Base-by-base conservation (phyloP, 2,113 vertebrate species). In the Ochotona curzoniae region DNA sequence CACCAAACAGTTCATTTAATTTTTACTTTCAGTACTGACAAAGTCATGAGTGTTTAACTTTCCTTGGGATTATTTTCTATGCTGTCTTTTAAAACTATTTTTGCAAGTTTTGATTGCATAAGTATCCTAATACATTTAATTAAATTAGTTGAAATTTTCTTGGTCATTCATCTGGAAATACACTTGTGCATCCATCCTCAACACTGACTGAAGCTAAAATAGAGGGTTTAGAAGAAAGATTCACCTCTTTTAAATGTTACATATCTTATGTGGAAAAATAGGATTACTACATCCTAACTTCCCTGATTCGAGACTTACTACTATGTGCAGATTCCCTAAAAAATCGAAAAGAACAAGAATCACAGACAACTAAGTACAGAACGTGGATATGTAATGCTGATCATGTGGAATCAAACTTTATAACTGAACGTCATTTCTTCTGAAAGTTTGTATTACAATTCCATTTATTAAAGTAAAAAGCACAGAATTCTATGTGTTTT, bases 391-490 rank as follows among this genome's bases (percentile, higher is more conserved):
- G 7, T 15, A 18, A 49, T 18, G 61, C 23, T 61, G 8, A 32
- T 17, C 75, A 25, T 35, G 47, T 47, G 57, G 11, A 71, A 32
- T 78, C n/a, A 71, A 67, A 78, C 20, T 67, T 85, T 54, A 73
- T 70, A 84, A 87, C 30, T 11, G 74, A 66, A 79, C 13, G 83
- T 15, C 57, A 64, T n/a, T 6, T 76, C 73, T 87, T 28, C 18
- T 32, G 20, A 87, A 94, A 94, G 81, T 14, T 2, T 20, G 60
- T 20, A 91, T 35, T 94, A 79, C n/a, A 75, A 23, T 63, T 79
- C 61, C 35, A 86, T 51, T 76, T 38, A 57, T 80, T 66, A 75
- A 10, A 75, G 6, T 8, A 23, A 78, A 78, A 87, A 80, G 13
- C 8, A 89, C 79, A 35, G 26, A 78, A 79, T 74, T 26, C 47